Conservation (phyloP, 2,888 invertebrate genomes). For the Stenurella melanura region DNA sequence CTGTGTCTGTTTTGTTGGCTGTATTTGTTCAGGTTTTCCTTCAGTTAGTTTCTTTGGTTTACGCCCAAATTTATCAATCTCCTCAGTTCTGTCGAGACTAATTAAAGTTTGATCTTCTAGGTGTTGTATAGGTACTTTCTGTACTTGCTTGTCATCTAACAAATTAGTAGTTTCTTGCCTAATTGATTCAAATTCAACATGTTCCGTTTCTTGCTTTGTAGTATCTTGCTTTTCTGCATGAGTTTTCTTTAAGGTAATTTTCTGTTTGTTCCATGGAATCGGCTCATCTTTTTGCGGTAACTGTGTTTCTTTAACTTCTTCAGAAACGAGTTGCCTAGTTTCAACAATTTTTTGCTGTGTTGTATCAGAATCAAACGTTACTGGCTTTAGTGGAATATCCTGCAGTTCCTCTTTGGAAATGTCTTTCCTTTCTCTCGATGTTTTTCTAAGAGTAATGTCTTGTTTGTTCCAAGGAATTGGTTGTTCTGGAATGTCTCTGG, state of each 20-base stretch:
- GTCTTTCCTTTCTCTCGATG: slow-evolving; percentile 70
- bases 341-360: neutral
- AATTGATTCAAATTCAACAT: too few species aligned
- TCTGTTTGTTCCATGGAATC: slow-evolving; percentile 63
- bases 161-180: too few species aligned
- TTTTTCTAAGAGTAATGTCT: slow-evolving; percentile 74
- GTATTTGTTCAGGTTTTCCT: slow-evolving; percentile 69
- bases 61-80: neutral
- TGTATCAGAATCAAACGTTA: neutral
- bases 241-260: slow-evolving; percentile 75
- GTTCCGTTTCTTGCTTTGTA: too few species aligned
- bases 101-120: neutral
- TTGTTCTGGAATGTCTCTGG: slow-evolving; percentile 69
- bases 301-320: too few species aligned
- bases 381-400: neutral
- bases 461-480: slow-evolving; percentile 78
- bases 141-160: too few species aligned
- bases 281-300: slow-evolving; percentile 42
- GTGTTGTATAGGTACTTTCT: neutral
- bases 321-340: neutral
- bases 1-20: slow-evolving; percentile 57
- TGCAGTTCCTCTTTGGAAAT: slow-evolving; percentile 61
- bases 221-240: too few species aligned
- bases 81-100: neutral
- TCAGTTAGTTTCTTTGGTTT: neutral